Conservation (phyloP, 2,113 vertebrate species). For the Zosterops hypoxanthus region DNA sequence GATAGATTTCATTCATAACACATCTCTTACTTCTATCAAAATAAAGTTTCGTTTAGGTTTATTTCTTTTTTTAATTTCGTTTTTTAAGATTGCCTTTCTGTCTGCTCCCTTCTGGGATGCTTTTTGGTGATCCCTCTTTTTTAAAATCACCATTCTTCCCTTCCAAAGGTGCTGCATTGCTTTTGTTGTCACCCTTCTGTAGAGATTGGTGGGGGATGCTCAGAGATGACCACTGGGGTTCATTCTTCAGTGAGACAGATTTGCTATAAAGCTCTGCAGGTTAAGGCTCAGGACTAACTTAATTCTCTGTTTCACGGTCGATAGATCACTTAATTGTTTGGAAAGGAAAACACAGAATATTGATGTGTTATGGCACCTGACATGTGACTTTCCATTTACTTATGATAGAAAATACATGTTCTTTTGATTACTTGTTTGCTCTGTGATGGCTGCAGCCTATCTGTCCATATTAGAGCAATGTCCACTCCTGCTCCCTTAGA, state of each 20-base stretch:
- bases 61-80: accelerated
- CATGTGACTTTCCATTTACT: slow-evolving; percentile 11
- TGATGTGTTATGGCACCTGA: neutral
- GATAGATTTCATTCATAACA: neutral
- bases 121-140: neutral
- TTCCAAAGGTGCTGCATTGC: neutral
- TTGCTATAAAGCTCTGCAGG: neutral
- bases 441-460: neutral
- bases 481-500: slow-evolving; percentile 55
- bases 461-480: neutral
- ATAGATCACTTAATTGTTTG: neutral
- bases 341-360: neutral
- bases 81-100: neutral
- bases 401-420: neutral
- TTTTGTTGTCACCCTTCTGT: neutral
- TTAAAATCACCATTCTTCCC: neutral
- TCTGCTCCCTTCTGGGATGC: neutral
- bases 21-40: neutral
- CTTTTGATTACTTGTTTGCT: slow-evolving; percentile 5
- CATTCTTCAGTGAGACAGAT: neutral
- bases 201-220: neutral
- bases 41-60: neutral
- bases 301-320: neutral
- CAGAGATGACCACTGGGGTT: neutral
- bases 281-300: neutral